Base-by-base conservation (phyloP, 2,888 invertebrate species). In the Aporophyla lueneburgensis region DNA sequence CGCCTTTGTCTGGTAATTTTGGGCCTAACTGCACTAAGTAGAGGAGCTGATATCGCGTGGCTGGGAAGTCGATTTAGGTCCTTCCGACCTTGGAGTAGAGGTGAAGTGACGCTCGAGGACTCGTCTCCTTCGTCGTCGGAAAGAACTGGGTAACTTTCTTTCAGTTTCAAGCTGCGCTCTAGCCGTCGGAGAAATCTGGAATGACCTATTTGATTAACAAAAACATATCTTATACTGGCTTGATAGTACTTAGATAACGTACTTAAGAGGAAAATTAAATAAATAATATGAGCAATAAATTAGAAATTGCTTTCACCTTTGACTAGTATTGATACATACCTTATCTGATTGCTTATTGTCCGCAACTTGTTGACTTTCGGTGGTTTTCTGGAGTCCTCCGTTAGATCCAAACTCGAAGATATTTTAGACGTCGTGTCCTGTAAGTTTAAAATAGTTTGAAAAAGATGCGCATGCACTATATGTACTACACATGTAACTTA, bases 281-380 rank as follows among this genome's bases (percentile, higher is more conserved):
- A 78, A 53, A 69, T 56, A 24, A 53, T 51, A 56, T 24, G 9
- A 49, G 40, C 24, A 54, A 19, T 61, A 40, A 49, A 53, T 40
- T 61, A 59, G 24, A 59, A n/a, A 54, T 10, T 33, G 19, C 12
- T 71, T 53, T 43, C 33, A 65, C 3, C 51, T 43, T 66, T 59
- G 24, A 46, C 21, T 4, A 33, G 19, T 59, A 58, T 71, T 77
- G 43, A 73, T 53, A 84, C 73, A 78, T 94, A 98, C 98, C 98
- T 97, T 92, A 98, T 98, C 95, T 98, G 98, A 93, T 98, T 98
- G 89, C 98, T 97, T 88, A 98, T 98, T 46, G 98, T 97, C 88
- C 97, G 96, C 88, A 98, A 93, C 86, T 97, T 97, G 93, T 97
- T 98, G 78, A 98, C 96, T 96, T 98, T 98, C 65, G 94, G 93